phyloP scores from a whole-genome alignment of 2,113 vertebrate species.

The Motacilla alba region DNA sequence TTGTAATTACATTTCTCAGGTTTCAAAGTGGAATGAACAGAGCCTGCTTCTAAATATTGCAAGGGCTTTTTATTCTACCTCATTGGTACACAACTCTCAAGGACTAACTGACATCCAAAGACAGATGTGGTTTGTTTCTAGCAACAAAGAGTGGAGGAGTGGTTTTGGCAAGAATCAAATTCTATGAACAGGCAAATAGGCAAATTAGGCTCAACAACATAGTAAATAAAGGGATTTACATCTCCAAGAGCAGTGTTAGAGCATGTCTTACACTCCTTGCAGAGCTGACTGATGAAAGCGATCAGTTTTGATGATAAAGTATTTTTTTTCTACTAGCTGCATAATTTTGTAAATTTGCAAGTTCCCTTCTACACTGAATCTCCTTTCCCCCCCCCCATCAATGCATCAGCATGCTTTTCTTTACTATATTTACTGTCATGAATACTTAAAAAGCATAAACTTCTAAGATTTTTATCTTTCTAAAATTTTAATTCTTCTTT shows the following conservation, averaged over 20 bases:
- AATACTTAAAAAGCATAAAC: not conserved
- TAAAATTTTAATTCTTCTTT: not conserved
- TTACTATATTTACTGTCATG: not conserved
- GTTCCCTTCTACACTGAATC: not conserved
- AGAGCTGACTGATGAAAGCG: not conserved
- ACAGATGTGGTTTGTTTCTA: not conserved
- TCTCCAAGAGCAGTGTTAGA: not conserved
- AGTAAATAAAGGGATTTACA: not conserved
- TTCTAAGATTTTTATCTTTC: not conserved
- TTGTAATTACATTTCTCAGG: slow-evolving; percentile 37
- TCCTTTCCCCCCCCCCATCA: not conserved
- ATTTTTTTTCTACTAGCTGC: not conserved
- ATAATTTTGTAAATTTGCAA: not conserved
- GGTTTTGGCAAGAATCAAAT: not conserved
- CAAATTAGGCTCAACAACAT: not conserved
- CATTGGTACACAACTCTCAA: not conserved
- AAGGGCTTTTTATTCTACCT: not conserved
- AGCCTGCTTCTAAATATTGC: slow-evolving; percentile 22
- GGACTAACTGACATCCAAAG: not conserved
- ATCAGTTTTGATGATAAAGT: not conserved
- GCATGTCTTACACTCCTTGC: not conserved
- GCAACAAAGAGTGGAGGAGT: not conserved
- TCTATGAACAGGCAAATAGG: not conserved
- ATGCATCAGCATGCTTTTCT: not conserved
- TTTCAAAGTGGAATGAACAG: slow-evolving; percentile 7